These are phyloP conservation scores for Rhingia campestris DNA, from an alignment of 2,888 invertebrate genomes.

Conservation along the genomic window DNA sequence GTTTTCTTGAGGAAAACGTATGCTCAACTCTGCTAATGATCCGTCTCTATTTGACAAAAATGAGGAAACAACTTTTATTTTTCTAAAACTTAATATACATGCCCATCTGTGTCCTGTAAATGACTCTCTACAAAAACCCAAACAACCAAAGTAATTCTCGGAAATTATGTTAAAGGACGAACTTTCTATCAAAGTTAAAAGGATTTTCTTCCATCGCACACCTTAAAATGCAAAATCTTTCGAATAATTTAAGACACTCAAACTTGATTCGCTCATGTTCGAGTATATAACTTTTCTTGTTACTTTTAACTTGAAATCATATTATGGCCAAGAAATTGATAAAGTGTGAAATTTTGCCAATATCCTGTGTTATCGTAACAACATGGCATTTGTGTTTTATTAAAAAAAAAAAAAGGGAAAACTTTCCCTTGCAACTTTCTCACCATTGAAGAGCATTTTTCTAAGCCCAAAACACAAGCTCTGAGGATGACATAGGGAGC, in stretches of 20 bases:
- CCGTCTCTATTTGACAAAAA: too few relatives aligned
- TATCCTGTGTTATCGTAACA: slow-evolving; percentile 1
- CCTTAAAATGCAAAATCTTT: neutral
- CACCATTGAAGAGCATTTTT: slow-evolving; percentile 10
- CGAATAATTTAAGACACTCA: too few relatives aligned
- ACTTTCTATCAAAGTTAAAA: slow-evolving; percentile 29
- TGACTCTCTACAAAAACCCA: neutral
- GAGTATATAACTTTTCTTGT: slow-evolving; percentile 51
- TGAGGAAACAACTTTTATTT: neutral
- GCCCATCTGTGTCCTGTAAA: slow-evolving; percentile 20
- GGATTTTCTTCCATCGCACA: slow-evolving; percentile 9
- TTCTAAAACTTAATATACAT: slow-evolving; percentile 28
- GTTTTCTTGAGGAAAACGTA: too few relatives aligned
- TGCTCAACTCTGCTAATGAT: too few relatives aligned
- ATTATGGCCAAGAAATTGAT: slow-evolving; percentile 42
- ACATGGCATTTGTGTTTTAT: neutral
- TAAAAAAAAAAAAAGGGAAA: slow-evolving; percentile 1
- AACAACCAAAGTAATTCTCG: slow-evolving; percentile 30
- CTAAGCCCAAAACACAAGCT: slow-evolving; percentile 10
- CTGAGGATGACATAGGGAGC: neutral
- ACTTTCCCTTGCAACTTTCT: too few relatives aligned
- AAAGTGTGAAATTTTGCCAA: slow-evolving; percentile 44
- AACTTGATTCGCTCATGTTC: neutral
- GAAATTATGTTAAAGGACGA: slow-evolving; percentile 40
- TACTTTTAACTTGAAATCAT: slow-evolving; percentile 55